Base-by-base conservation (phyloP, 2,113 vertebrate genomes). In the Aepyceros melampus region DNA sequence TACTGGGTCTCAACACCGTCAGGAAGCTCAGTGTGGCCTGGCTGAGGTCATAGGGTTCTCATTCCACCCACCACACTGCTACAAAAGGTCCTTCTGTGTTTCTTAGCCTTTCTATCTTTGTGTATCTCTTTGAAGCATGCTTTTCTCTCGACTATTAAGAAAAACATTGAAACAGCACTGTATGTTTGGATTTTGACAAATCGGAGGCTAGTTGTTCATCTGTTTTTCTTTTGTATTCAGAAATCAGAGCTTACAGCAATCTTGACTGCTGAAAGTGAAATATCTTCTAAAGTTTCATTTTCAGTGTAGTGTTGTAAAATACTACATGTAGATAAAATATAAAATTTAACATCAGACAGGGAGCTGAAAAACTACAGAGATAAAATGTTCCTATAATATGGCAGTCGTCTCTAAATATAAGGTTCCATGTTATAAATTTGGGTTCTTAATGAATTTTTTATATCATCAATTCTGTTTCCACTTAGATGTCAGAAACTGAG, bases 401-500 rank as follows among this genome's bases (percentile, higher is more conserved):
- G 56, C 78, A 97, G 94, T 23, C 90, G 53, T 67, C 82, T 96
- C 98, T 98, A 97, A 94, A 98, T 84, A 97, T 91, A 84, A 97
- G 94, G 79, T 94, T 97, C 94, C 91, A 60, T 93, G 91, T 87
- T 96, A 95, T 86, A 93, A 98, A 98, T 93, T 96, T 98, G 58
- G 83, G 87, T 94, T 96, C 93, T 95, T 96, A 95, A 96, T 96
- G 60, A 55, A 96, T 92, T 98, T 97, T 96, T 98, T 96, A 97
- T 97, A 98, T 97, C 82, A 85, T 64, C 14, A 98, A 97, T 98
- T 98, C 78, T 98, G 84, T 98, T 97, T 96, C 92, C 89, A 88
- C 71, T 76, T 95, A 99, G 99, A 99, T 99, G 99, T 99, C 99
- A 99, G 99, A 99, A 98, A 97, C 97, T 84, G 91, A 99, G 97